Evolutionary conservation across 2,888 invertebrate species (phyloP), one percentile per base, ranked within the genome.

Genomic region (Taphrorychus bicolor): DNA sequence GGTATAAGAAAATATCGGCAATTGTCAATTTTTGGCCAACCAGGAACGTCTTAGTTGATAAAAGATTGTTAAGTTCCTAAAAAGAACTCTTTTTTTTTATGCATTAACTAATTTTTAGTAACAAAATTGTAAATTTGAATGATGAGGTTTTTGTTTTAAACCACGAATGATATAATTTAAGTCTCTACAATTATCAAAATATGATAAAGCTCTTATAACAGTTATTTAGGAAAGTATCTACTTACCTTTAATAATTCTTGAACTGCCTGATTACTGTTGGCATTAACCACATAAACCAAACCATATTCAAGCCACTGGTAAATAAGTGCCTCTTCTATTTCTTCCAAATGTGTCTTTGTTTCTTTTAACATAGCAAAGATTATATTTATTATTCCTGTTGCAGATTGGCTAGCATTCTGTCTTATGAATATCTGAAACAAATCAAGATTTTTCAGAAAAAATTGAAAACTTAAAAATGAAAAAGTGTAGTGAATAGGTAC

Each of bases 1-100:
- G 89, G 78, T 89, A 93, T 7, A 89, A 82, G 21, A 89, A 87
- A 66, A 91, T 82, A 81, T 93, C 93, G 5, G 91, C 88, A 42
- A 92, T 82, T 0, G 90, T 89, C 66, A 85, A 78, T 42, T 78
- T 82, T 66, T 86, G 83, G 0, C 86, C 86, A 18, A 87, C 85
- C 59, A 90, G 81, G 76, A 87, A 89, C 0, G 88, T 86, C 72
- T 83, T 84, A 21, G 80, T 80, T 64, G 81, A 77, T 21, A 90
- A 82, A 3, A 83, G 79, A 11, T 75, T 79, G 76, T 89, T 87
- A 21, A 89, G 78, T 75, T 89, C 88, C 82, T 87, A 70, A 60
- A 83, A 83, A 62, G 5, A 0, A 21, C 9, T 5, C 9, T n/a
- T n/a, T 48, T 48, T 4, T n/a, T n/a, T n/a, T n/a, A n/a, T n/a